A percentile compares a stretch with the other conserved stretches of the same genome.
phyloP scores from a whole-genome alignment of 2,113 vertebrate species.

The Eurypyga helias region DNA sequence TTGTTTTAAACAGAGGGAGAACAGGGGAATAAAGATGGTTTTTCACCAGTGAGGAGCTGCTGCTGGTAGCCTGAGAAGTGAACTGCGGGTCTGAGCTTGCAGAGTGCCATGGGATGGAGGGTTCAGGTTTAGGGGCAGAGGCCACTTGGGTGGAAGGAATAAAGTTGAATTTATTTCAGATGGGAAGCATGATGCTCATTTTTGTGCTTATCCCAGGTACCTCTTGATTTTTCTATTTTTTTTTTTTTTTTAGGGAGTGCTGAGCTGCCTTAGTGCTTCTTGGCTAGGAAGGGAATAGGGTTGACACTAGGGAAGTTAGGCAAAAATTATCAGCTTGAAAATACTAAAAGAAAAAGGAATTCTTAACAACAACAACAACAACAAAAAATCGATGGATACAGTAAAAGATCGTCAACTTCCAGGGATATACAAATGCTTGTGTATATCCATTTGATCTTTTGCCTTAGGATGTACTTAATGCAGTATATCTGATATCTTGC shows the following conservation, averaged over 20 bases:
- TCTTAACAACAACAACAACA: background rate
- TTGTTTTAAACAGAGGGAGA: background rate
- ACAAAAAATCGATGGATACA: background rate
- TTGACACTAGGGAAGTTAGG: background rate
- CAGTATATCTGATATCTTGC: background rate
- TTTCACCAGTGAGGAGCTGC: background rate
- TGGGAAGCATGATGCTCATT: accelerated
- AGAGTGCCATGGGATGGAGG: accelerated
- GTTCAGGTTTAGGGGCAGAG: background rate
- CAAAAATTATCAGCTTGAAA: background rate
- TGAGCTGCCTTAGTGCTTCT: background rate
- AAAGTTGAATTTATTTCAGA: background rate
- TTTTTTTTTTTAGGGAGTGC: no score
- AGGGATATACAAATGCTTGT: slow-evolving; percentile 7
- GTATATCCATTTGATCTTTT: slow-evolving; percentile 7
- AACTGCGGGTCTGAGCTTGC: accelerated
- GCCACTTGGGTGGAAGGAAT: background rate
- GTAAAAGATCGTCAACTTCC: background rate
- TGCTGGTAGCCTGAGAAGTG: accelerated
- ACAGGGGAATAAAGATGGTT: background rate
- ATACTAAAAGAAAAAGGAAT: background rate
- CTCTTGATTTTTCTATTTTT: background rate
- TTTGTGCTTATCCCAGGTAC: background rate
- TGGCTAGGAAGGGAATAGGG: background rate
- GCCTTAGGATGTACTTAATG: background rate